phyloP scores from a whole-genome alignment of 2,888 invertebrate species.

The Apeira syringaria region DNA sequence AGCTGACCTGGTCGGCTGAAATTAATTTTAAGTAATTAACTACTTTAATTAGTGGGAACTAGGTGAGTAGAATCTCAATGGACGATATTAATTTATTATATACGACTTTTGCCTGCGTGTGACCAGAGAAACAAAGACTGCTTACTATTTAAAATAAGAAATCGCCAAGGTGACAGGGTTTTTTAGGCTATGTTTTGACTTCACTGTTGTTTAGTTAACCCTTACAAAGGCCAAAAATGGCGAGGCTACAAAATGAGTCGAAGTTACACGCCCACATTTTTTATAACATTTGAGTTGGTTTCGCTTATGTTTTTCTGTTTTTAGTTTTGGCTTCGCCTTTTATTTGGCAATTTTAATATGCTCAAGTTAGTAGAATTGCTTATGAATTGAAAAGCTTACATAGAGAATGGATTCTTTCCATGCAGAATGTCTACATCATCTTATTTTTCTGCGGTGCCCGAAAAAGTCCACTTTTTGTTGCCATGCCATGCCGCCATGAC shows the following conservation, averaged over 20 bases:
- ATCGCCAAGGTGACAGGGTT: no score
- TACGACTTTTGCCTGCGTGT: constrained; percentile 6
- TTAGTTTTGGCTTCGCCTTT: no score
- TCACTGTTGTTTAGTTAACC: not conserved
- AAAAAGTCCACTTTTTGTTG: no score
- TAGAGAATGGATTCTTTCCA: no score
- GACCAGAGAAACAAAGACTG: not conserved
- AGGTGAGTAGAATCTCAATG: constrained; percentile 6
- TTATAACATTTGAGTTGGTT: not conserved
- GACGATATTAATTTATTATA: constrained; percentile 6
- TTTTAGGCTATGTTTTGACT: not conserved
- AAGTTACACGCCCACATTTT: constrained; percentile 1
- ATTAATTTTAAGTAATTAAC: constrained; percentile 9
- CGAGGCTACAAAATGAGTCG: not conserved
- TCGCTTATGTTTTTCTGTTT: no score
- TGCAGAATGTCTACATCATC: no score
- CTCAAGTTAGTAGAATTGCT: no score
- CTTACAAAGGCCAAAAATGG: not conserved
- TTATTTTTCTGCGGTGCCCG: no score
- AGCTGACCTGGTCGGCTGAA: not conserved
- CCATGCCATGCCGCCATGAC: no score
- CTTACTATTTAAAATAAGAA: no score
- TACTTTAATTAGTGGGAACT: constrained; percentile 8
- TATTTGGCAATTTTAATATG: no score
- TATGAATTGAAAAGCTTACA: no score